Evolutionary conservation across 2,113 vertebrate genomes (phyloP).

Genomic region (Myxocyprinus asiaticus): DNA sequence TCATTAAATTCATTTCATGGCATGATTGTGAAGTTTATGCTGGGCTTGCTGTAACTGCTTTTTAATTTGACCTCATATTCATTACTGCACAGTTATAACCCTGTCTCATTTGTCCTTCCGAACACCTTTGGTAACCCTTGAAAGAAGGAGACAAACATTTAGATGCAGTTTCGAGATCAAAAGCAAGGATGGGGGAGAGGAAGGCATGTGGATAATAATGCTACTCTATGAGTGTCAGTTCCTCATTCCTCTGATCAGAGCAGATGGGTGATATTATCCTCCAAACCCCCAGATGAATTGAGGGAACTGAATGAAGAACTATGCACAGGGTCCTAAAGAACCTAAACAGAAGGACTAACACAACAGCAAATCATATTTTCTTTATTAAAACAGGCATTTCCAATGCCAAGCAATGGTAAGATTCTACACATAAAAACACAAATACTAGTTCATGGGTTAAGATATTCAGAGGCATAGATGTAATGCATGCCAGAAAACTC

Average conservation of each 20-base stretch:
- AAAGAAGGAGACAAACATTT: conserved; percentile 21
- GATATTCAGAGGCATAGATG: conserved; percentile 36
- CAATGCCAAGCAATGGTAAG: conserved; percentile 27
- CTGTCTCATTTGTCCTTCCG: conserved; percentile 22
- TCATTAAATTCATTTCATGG: no score
- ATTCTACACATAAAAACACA: conserved; percentile 6
- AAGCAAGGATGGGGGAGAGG: not conserved
- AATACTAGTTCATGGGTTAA: not conserved
- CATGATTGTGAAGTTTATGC: no score
- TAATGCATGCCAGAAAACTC: conserved; percentile 22
- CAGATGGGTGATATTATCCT: not conserved
- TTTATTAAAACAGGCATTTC: conserved; percentile 47
- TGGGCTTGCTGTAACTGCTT: no score
- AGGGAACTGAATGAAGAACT: conserved; percentile 20
- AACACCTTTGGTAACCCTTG: conserved; percentile 25
- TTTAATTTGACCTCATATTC: no score
- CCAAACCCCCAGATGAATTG: conserved; percentile 4
- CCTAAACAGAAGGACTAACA: not conserved
- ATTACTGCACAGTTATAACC: no score
- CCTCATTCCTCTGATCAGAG: conserved; percentile 11
- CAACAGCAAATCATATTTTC: conserved; percentile 11
- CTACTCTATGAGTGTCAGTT: conserved; percentile 4
- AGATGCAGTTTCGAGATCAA: not conserved
- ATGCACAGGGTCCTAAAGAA: not conserved
- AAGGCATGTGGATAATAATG: not conserved